Percentiles rank a stretch among this genome's conserved stretches.
phyloP scores from a whole-genome alignment of 1,140 invertebrate genomes.

The Scaptodrosophila lebanonensis region DNA sequence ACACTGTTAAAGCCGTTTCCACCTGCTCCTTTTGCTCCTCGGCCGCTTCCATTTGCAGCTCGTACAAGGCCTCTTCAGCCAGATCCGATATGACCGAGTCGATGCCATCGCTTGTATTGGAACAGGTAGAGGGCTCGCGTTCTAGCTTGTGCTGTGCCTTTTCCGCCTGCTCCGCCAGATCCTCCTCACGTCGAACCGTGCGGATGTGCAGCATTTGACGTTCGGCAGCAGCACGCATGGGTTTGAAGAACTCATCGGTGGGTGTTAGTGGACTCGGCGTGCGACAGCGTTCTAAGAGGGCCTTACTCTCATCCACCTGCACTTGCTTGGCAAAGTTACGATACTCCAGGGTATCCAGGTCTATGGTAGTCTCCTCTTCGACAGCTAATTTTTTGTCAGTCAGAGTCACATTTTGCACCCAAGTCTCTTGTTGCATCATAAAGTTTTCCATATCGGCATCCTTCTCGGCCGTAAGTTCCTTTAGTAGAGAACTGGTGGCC shows the following conservation, averaged over 20 bases:
- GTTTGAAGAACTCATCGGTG: slow-evolving; percentile 59
- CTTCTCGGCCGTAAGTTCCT: slow-evolving; percentile 29
- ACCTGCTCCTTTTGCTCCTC: slow-evolving; percentile 41
- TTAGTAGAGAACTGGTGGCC: slow-evolving; percentile 36
- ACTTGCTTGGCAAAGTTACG: slow-evolving; percentile 55
- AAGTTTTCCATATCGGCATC: slow-evolving; percentile 44
- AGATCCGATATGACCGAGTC: slow-evolving; percentile 73
- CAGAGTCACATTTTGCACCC: slow-evolving; percentile 21
- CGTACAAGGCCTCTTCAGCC: slow-evolving; percentile 62
- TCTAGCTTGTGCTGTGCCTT: slow-evolving; percentile 9
- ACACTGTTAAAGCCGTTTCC: slow-evolving; percentile 8
- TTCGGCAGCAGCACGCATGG: slow-evolving; percentile 57
- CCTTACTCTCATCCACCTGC: slow-evolving; percentile 50
- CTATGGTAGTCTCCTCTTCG: not conserved
- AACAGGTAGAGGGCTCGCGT: slow-evolving; percentile 56
- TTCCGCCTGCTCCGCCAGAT: slow-evolving; percentile 26
- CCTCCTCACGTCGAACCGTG: slow-evolving; percentile 58
- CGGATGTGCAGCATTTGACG: slow-evolving; percentile 50
- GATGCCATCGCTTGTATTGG: slow-evolving; percentile 70
- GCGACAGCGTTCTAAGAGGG: slow-evolving; percentile 36
- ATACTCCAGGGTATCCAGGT: slow-evolving; percentile 48
- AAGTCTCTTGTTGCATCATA: too few relatives aligned
- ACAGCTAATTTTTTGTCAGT: not conserved
- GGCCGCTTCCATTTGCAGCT: slow-evolving; percentile 63
- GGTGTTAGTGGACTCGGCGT: slow-evolving; percentile 59